phyloP scores from a whole-genome alignment of 64 coral and sea anemone species.

The Orbicella faveolata region DNA sequence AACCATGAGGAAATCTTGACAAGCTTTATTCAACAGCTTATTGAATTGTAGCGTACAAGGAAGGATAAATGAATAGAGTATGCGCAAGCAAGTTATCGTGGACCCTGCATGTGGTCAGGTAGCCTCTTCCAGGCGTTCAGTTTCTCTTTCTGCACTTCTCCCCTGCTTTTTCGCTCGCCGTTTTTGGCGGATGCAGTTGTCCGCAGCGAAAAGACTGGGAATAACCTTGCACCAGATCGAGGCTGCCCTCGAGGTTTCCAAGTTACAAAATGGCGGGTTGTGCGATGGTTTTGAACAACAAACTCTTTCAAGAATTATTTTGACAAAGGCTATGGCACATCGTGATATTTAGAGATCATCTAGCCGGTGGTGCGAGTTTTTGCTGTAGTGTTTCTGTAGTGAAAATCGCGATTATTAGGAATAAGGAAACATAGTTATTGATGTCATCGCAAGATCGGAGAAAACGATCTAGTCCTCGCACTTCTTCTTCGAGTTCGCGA shows the following conservation, averaged over 20 bases:
- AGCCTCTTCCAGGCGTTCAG: too few relatives aligned
- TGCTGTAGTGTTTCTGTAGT: background rate
- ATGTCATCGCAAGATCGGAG: slow-evolving; percentile 69
- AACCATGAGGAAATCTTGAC: too few relatives aligned
- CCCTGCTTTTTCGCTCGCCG: too few relatives aligned
- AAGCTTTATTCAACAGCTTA: too few relatives aligned
- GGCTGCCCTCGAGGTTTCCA: slow-evolving; percentile 43
- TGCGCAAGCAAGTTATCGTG: too few relatives aligned
- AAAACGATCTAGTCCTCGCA: slow-evolving; percentile 54
- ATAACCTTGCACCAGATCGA: slow-evolving; percentile 10
- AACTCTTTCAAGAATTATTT: background rate
- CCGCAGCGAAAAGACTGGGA: background rate
- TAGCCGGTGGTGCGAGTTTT: background rate
- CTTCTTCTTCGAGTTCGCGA: slow-evolving; percentile 64
- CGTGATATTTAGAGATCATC: background rate
- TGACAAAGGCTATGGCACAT: background rate
- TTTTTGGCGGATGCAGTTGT: too few relatives aligned
- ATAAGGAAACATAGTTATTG: background rate
- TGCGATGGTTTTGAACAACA: slow-evolving; percentile 18
- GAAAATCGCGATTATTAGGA: background rate
- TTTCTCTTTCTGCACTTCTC: too few relatives aligned
- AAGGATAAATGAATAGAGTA: too few relatives aligned
- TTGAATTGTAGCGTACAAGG: too few relatives aligned
- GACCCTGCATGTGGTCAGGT: too few relatives aligned
- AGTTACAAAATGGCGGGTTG: slow-evolving; percentile 71